phyloP scores from a whole-genome alignment of 2,888 invertebrate genomes.

The Blastobasis lacticolella region DNA sequence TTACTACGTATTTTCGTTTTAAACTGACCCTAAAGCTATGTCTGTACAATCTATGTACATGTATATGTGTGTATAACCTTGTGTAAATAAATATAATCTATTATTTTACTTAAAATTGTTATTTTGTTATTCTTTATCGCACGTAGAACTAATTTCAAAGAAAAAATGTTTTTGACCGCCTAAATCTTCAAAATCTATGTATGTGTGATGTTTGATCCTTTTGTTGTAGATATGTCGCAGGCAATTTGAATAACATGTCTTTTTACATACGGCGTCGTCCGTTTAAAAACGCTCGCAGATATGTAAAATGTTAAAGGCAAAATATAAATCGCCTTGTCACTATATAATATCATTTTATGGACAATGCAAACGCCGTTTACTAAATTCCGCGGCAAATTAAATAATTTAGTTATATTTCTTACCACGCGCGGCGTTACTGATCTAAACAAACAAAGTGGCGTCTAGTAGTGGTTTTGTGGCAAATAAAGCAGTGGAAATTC shows the following conservation, averaged over 20 bases:
- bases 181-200: too few species aligned
- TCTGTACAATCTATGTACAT: too few species aligned
- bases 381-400: not conserved
- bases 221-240: not conserved
- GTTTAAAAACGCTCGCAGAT: not conserved
- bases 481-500: not conserved
- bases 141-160: too few species aligned
- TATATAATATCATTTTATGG: not conserved
- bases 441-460: not conserved
- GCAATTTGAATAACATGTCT: not conserved
- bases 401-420: not conserved
- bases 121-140: too few species aligned
- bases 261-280: not conserved
- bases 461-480: not conserved
- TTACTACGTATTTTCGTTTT: too few species aligned
- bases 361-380: not conserved
- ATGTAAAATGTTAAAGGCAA: not conserved
- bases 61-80: too few species aligned
- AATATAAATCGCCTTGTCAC: not conserved
- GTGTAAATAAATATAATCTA: too few species aligned
- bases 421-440: not conserved
- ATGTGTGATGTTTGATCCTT: too few species aligned
- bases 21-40: too few species aligned
- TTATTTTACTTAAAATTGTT: too few species aligned
- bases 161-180: too few species aligned